These are phyloP conservation scores for Chromoteleia sp. DNA, from an alignment of 2,888 invertebrate species.

Conservation along the genomic window DNA sequence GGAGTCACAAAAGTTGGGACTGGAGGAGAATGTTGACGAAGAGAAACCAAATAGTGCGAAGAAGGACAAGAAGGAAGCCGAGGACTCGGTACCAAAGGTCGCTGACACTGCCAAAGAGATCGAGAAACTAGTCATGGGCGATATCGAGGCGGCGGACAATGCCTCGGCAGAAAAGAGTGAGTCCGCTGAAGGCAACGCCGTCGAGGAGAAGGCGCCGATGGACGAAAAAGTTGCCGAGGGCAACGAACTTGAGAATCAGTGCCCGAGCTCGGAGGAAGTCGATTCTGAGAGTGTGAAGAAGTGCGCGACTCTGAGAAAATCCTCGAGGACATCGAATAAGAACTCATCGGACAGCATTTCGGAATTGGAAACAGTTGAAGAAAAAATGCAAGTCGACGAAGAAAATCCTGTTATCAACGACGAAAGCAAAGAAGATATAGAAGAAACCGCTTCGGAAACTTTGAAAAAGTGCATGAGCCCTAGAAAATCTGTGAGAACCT, in stretches of 20 bases:
- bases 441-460: conserved; percentile 44
- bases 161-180: conserved; percentile 73
- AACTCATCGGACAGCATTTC: conserved; percentile 1
- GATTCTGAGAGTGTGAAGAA: conserved; percentile 5
- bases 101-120: conserved; percentile 85
- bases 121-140: conserved; percentile 84
- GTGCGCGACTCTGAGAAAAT: conserved; percentile 25
- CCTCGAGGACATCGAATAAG: conserved; percentile 37
- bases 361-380: conserved; percentile 12
- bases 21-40: conserved; percentile 71
- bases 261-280: conserved; percentile 1
- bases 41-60: conserved; percentile 76
- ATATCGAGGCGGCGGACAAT: conserved; percentile 78
- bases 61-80: conserved; percentile 76
- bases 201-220: conserved; percentile 15
- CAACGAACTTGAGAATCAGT: conserved; percentile 29
- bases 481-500: conserved; percentile 66
- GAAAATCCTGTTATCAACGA: background rate
- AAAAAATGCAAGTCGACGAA: background rate
- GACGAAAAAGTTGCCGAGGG: conserved; percentile 21
- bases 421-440: conserved; percentile 1
- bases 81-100: conserved; percentile 82
- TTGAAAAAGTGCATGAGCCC: conserved; percentile 60
- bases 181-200: conserved; percentile 34
- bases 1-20: conserved; percentile 78